Evolutionary conservation across 2,113 vertebrate genomes (phyloP).

Genomic region (Ageneiosus marmoratus): DNA sequence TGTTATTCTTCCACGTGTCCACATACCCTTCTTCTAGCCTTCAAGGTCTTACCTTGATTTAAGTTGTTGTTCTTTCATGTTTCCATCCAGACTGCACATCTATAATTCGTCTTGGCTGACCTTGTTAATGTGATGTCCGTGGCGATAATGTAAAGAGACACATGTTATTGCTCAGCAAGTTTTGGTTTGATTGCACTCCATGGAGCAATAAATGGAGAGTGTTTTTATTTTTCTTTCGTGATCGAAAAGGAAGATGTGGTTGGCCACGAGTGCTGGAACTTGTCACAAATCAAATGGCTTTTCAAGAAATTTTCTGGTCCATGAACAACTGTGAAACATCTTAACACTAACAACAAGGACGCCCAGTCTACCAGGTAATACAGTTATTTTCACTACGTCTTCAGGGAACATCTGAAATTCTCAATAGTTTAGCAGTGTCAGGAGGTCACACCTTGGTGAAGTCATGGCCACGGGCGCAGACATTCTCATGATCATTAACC

Average conservation of each 20-base stretch:
- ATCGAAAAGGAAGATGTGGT: not conserved
- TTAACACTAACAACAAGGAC: not conserved
- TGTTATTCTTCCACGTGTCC: conserved; percentile 10
- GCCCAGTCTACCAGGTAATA: not conserved
- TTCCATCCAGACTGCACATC: not conserved
- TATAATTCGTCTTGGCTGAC: not conserved
- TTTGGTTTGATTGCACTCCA: not conserved
- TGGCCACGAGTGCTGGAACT: not conserved
- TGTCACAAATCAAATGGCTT: not conserved
- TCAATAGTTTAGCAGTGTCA: not conserved
- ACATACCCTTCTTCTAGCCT: not conserved
- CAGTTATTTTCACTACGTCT: not conserved
- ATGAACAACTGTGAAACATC: not conserved
- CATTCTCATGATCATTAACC: not conserved
- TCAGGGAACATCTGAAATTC: not conserved
- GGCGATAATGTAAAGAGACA: conserved; percentile 24
- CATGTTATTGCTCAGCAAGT: conserved; percentile 35
- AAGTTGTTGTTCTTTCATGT: not conserved
- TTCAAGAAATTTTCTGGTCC: not conserved
- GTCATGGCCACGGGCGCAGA: not conserved
- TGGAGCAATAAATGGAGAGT: not conserved
- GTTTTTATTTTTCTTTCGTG: conserved; percentile 1
- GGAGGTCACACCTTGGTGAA: not conserved
- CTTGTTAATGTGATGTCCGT: conserved; percentile 1
- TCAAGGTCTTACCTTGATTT: not conserved